Percentiles rank a stretch among this genome's conserved stretches.
Evolutionary conservation across 2,888 invertebrate species (phyloP).

Genomic region (Celastrina argiolus): DNA sequence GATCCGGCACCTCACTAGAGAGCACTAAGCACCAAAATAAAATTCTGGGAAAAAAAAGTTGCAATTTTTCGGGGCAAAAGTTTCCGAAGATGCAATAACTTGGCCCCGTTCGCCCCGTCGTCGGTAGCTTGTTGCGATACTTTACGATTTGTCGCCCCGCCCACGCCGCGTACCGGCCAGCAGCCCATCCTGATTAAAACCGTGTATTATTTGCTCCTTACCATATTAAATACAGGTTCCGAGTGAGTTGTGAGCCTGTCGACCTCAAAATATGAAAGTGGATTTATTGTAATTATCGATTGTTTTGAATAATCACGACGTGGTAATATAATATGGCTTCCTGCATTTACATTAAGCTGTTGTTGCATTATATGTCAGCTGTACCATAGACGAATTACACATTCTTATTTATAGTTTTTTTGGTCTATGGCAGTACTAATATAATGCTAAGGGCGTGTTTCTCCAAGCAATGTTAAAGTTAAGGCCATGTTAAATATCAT

Average conservation of each 20-base stretch:
- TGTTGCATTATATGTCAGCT: not conserved
- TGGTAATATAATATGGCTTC: not conserved
- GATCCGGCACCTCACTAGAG: too few species aligned
- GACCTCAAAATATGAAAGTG: slow-evolving; percentile 16
- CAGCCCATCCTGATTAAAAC: slow-evolving; percentile 61
- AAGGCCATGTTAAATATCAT: too few species aligned
- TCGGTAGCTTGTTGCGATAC: slow-evolving; percentile 68
- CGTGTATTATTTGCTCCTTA: slow-evolving; percentile 41
- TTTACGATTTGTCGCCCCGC: slow-evolving; percentile 62
- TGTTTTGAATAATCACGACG: slow-evolving; percentile 28
- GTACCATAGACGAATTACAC: too few species aligned
- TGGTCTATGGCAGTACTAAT: too few species aligned
- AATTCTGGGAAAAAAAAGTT: slow-evolving; percentile 28
- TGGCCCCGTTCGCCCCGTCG: slow-evolving; percentile 37
- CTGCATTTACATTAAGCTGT: not conserved
- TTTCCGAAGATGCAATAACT: not conserved
- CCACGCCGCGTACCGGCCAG: slow-evolving; percentile 47
- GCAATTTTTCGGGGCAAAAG: slow-evolving; percentile 34
- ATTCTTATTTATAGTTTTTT: too few species aligned
- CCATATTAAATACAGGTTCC: slow-evolving; percentile 27
- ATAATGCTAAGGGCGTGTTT: too few species aligned
- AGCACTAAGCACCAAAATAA: not conserved
- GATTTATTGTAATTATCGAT: slow-evolving; percentile 29
- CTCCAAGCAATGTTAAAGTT: too few species aligned
- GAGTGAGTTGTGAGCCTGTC: slow-evolving; percentile 25